Conservation (phyloP, 1,140 invertebrate species). For the Sycophaga agraensis region DNA sequence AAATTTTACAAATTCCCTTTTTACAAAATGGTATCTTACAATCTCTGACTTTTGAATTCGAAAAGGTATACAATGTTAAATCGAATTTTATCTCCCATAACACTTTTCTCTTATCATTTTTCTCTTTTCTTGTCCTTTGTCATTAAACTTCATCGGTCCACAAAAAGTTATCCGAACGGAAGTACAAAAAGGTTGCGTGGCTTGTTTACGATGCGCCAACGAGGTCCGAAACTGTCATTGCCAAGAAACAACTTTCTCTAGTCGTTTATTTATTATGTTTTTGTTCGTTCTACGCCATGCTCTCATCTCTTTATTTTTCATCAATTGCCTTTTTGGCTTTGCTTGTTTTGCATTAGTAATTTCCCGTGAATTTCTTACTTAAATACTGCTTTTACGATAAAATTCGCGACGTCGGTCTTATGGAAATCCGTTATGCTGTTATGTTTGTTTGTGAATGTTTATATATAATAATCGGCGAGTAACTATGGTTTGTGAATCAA, state of each 20-base stretch:
- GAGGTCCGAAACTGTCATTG: constrained; percentile 28
- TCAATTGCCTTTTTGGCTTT: background rate
- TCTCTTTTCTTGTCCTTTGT: constrained; percentile 7
- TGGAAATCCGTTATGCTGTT: constrained; percentile 12
- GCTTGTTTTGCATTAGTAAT: background rate
- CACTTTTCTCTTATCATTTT: constrained; percentile 26
- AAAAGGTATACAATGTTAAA: background rate
- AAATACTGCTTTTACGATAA: background rate
- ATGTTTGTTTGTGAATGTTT: constrained; percentile 9
- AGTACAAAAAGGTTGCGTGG: constrained; percentile 27
- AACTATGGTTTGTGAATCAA: no score
- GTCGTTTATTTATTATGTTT: background rate
- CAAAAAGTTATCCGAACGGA: constrained; percentile 22
- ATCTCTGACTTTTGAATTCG: background rate
- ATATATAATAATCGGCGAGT: constrained; percentile 5
- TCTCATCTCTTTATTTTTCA: background rate
- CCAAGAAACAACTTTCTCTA: constrained; percentile 19
- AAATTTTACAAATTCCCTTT: constrained; percentile 27
- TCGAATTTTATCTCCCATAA: constrained; percentile 8
- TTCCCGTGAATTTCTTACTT: background rate
- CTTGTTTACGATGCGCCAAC: constrained; percentile 19
- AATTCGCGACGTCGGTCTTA: constrained; percentile 25
- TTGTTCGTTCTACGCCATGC: background rate
- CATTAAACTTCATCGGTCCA: constrained; percentile 13
- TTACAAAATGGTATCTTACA: constrained; percentile 11